phyloP scores from a whole-genome alignment of 2,113 vertebrate species.

The Gnathonemus longibarbis region DNA sequence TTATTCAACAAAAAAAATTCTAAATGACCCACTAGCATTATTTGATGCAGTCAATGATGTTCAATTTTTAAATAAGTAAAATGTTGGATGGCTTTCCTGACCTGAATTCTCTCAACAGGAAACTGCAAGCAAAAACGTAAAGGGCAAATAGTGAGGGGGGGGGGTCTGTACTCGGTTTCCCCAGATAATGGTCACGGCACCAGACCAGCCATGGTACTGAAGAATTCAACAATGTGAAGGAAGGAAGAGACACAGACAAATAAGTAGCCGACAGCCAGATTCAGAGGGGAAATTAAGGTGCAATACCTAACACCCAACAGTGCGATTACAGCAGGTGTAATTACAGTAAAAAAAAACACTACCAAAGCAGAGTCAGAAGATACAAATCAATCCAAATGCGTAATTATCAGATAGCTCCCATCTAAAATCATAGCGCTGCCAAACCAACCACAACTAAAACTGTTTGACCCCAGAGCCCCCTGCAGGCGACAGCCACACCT shows the following conservation, averaged over 20 bases:
- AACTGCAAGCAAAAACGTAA: not conserved
- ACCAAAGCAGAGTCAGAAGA: not conserved
- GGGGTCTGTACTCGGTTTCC: not conserved
- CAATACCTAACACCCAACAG: not conserved
- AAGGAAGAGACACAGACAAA: not conserved
- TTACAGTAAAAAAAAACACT: not conserved
- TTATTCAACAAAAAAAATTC: not conserved
- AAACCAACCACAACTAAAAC: not conserved
- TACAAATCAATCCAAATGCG: not conserved
- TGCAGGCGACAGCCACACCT: not conserved
- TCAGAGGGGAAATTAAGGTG: not conserved
- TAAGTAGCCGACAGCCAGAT: not conserved
- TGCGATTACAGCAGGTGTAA: not conserved
- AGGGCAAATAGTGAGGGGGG: too few species aligned
- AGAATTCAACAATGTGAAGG: not conserved
- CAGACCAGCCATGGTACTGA: not conserved
- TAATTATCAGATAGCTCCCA: not conserved
- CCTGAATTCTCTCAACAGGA: not conserved
- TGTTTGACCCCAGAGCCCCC: not conserved
- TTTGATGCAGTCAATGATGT: not conserved
- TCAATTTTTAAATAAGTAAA: not conserved
- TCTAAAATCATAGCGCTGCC: not conserved
- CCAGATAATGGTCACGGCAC: not conserved
- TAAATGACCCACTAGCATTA: not conserved
- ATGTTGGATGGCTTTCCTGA: not conserved